Base-by-base conservation (phyloP, 2,888 invertebrate species). In the Xanthia togata region DNA sequence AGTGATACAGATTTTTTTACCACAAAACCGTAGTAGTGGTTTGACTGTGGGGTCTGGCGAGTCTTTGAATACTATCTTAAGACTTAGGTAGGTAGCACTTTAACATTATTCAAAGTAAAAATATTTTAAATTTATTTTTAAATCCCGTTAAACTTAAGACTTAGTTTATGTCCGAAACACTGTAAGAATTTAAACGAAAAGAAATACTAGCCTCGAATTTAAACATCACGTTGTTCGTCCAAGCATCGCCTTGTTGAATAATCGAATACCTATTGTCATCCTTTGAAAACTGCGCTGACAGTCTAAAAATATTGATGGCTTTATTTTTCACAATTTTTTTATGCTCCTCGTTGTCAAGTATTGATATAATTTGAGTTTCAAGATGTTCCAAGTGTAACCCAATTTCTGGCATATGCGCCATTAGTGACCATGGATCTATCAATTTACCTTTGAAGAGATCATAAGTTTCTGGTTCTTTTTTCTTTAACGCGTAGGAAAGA, bases 221-320 rank as follows among this genome's bases (percentile, higher is more conserved):
- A 59, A 92, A 93, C 87, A 93, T 86, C 11, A 93, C 81, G 75
- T 94, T 94, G 55, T 93, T 93, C 0, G 90, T 92, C 93, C 93
- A 93, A 31, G 90, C 88, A 78, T 94, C 93, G 17, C 93, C 93
- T 71, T 94, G 93, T 70, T 87, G 88, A 41, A 94, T 89, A 14
- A 93, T 79, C 38, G 88, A 85, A 82, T 91, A 84, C 73, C 91
- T 91, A 5, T 89, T 89, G 6, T 80, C 88, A 31, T 65, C 65
- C 59, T 76, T 88, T 4, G 73, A 8, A 5, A 87, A 57, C 72
- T 90, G 87, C 4, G 11, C 41, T 1, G 77, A n/a, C 8, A 76
- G 20, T 3, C 26, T 23, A 2, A 70, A 0, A 0, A 86, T 62
- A 20, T 84, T 73, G 26, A 72, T 35, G 5, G 87, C 1, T 67